These are phyloP conservation scores for Micrastur ruficollis DNA, from an alignment of 2,797 vertebrate species.

Conservation along the genomic window DNA sequence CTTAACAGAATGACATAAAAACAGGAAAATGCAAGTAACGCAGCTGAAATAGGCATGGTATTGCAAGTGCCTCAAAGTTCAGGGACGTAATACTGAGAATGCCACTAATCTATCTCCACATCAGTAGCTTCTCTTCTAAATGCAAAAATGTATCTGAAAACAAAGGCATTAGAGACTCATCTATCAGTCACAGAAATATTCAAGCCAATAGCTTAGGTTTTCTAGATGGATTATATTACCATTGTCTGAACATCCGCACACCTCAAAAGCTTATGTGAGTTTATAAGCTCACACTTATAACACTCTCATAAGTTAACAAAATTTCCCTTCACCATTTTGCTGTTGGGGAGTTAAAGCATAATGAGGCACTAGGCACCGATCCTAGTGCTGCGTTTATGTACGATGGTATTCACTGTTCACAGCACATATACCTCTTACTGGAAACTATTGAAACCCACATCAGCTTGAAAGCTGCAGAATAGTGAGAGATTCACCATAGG, in stretches of 20 bases:
- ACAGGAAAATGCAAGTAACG: background rate
- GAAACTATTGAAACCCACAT: background rate
- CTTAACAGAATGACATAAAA: background rate
- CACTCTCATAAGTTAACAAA: background rate
- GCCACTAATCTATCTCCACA: background rate
- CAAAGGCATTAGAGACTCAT: background rate
- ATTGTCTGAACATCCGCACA: background rate
- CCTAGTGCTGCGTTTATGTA: background rate
- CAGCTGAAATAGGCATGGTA: background rate
- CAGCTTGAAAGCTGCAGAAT: background rate
- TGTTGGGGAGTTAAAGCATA: background rate
- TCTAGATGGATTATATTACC: background rate
- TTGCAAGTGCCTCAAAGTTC: background rate
- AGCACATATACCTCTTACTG: background rate
- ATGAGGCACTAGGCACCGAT: background rate
- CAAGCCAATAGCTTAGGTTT: background rate
- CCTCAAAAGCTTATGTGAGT: background rate
- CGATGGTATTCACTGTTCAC: background rate
- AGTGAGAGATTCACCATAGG: background rate
- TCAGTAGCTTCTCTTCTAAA: background rate
- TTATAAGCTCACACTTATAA: background rate
- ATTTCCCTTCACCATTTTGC: background rate
- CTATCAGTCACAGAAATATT: background rate
- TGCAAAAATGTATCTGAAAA: background rate
- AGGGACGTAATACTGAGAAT: background rate